A percentile compares a stretch with the other conserved stretches of the same genome.
Conservation (phyloP, 2,113 vertebrate genomes). For the Leucoraja erinaceus region DNA sequence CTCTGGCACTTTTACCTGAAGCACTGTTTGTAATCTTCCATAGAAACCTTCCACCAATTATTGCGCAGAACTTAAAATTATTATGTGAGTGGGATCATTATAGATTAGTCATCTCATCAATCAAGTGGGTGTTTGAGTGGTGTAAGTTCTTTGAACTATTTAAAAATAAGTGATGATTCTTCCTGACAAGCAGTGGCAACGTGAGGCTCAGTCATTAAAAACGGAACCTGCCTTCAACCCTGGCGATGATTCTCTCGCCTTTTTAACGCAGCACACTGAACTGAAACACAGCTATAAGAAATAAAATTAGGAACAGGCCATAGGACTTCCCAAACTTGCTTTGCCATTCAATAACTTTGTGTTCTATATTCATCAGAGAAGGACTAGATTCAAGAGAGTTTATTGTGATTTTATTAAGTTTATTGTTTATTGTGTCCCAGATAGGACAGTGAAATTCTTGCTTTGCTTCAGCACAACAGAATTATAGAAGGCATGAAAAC, state of each 20-base stretch:
- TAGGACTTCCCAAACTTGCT: background rate
- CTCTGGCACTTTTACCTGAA: background rate
- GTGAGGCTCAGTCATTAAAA: background rate
- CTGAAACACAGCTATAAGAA: background rate
- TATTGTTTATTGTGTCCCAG: too few relatives aligned
- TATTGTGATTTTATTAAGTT: too few relatives aligned
- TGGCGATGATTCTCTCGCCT: background rate
- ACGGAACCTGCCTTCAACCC: background rate
- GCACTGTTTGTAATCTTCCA: background rate
- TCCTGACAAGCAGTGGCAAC: background rate
- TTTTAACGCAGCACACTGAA: background rate
- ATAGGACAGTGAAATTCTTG: too few relatives aligned
- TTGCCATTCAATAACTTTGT: background rate
- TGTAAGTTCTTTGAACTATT: conserved; percentile 2
- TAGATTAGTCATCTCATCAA: conserved; percentile 1
- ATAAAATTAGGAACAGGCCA: background rate
- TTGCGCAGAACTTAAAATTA: background rate
- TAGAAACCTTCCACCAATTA: background rate
- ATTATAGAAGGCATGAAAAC: too few relatives aligned
- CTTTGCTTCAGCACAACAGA: too few relatives aligned
- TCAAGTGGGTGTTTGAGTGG: conserved; percentile 14
- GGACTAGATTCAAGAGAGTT: too few relatives aligned
- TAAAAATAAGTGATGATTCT: background rate
- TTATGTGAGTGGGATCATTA: conserved; percentile 22
- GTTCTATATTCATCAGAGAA: too few relatives aligned